These are phyloP conservation scores for Agrochola circellaris DNA, from an alignment of 2,888 invertebrate genomes.

Conservation along the genomic window DNA sequence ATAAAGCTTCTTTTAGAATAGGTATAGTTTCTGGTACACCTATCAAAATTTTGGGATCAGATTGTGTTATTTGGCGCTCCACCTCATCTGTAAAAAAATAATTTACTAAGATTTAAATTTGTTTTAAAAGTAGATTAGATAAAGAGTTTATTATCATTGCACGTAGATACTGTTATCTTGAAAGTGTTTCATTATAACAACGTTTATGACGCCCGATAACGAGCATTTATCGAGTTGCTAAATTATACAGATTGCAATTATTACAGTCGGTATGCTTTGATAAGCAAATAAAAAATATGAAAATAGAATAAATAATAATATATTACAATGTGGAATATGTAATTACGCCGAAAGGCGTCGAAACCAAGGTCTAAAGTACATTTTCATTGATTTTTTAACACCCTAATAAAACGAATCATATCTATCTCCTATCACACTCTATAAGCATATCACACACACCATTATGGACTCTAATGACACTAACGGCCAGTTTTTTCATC, in stretches of 20 bases:
- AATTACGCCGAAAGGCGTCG: not conserved
- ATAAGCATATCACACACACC: too few species aligned
- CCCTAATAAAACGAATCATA: too few species aligned
- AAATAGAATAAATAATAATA: not conserved
- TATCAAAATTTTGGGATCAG: conserved; percentile 91
- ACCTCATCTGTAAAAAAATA: conserved; percentile 92
- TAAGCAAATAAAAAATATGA: not conserved
- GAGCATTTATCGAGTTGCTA: not conserved
- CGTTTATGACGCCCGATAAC: not conserved
- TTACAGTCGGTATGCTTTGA: too few species aligned
- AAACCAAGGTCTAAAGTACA: not conserved
- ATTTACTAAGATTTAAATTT: not conserved
- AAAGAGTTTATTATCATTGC: not conserved
- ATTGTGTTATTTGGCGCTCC: conserved; percentile 91
- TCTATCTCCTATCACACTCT: too few species aligned
- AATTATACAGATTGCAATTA: conserved; percentile 1
- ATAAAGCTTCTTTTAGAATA: conserved; percentile 85
- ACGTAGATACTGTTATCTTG: not conserved
- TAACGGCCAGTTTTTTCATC: too few species aligned
- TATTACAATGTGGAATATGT: not conserved
- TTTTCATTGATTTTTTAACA: not conserved
- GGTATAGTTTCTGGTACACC: conserved; percentile 88
- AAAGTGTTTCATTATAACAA: too few species aligned
- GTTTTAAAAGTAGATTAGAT: conserved; percentile 9
- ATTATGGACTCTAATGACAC: too few species aligned